A percentile compares a stretch with the other conserved stretches of the same genome.
Conservation (phyloP, 2,797 vertebrate genomes). For the Centroberyx gerrardi region DNA sequence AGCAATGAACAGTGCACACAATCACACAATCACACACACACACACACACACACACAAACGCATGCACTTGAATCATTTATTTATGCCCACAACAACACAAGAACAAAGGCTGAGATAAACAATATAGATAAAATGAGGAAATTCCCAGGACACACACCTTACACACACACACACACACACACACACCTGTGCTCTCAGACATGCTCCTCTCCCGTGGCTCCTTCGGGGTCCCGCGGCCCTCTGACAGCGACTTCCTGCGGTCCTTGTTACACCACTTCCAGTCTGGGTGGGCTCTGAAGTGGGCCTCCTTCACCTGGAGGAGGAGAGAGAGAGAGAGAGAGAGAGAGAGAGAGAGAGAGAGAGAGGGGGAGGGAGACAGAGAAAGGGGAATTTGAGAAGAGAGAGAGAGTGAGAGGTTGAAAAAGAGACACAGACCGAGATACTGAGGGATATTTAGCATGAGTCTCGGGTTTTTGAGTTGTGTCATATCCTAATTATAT, state of each 20-base stretch:
- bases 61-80: too few species aligned
- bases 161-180: background rate
- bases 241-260: slow-evolving; percentile 92
- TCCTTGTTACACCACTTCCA: slow-evolving; percentile 99
- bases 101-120: background rate
- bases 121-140: background rate
- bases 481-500: too few species aligned
- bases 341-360: background rate
- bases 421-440: too few species aligned
- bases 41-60: too few species aligned
- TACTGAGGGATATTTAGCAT: too few species aligned
- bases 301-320: slow-evolving; percentile 93
- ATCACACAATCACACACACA: background rate
- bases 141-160: background rate
- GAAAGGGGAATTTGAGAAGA: too few species aligned
- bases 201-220: slow-evolving; percentile 91
- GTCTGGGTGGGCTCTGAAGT: slow-evolving; percentile 94
- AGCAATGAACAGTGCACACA: background rate
- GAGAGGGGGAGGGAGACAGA: too few species aligned
- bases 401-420: too few species aligned
- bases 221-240: slow-evolving; percentile 88
- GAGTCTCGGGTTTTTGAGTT: too few species aligned
- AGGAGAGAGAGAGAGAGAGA: background rate
- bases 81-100: too few species aligned
- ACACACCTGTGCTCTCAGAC: slow-evolving; percentile 90